These are phyloP conservation scores for Phrynocephalus guinanensis DNA, from an alignment of 2,797 vertebrate species.

Conservation along the genomic window DNA sequence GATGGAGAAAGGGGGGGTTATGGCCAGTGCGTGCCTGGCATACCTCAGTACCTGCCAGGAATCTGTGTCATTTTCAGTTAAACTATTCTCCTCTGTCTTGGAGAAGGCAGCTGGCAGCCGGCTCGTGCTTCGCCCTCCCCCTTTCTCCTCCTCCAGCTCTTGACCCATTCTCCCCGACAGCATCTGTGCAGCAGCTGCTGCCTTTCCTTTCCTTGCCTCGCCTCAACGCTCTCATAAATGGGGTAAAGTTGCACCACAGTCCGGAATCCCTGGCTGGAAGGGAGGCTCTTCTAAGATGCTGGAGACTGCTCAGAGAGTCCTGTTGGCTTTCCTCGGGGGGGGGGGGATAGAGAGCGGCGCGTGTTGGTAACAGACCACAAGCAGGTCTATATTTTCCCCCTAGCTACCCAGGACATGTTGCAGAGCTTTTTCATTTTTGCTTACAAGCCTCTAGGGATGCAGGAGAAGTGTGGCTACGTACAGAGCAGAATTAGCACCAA, in stretches of 20 bases:
- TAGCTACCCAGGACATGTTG: no score
- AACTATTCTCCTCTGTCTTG: neutral
- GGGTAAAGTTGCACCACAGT: neutral
- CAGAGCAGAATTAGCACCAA: no score
- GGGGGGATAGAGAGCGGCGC: neutral
- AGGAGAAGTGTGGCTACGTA: no score
- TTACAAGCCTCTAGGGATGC: no score
- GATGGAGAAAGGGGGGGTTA: neutral
- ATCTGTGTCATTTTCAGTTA: conserved; percentile 29
- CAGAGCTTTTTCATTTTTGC: no score
- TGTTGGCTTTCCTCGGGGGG: neutral
- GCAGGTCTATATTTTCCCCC: no score
- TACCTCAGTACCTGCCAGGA: conserved; percentile 11
- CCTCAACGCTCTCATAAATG: neutral
- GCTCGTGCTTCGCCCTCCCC: neutral
- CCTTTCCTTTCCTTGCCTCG: neutral
- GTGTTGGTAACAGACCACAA: no score
- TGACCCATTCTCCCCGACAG: neutral
- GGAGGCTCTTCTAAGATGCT: neutral
- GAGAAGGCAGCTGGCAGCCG: neutral
- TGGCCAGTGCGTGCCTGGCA: neutral
- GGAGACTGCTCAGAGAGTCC: neutral
- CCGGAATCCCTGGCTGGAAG: neutral
- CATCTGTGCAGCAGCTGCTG: neutral
- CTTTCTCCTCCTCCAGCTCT: no score